These are phyloP conservation scores for Acanthornis magna DNA, from an alignment of 2,797 vertebrate genomes.

Conservation along the genomic window DNA sequence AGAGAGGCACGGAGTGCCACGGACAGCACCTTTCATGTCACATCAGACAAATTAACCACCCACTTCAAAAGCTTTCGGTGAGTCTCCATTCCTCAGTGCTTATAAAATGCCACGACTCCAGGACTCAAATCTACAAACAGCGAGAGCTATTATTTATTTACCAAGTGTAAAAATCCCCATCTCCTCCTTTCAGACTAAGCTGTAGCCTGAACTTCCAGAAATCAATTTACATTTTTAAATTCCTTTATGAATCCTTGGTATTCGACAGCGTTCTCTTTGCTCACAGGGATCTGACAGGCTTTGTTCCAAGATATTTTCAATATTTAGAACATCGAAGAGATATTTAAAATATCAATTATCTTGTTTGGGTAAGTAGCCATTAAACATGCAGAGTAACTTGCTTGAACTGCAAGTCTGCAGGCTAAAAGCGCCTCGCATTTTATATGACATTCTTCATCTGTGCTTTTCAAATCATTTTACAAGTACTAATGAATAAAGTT, in stretches of 20 bases:
- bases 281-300: slow-evolving; percentile 40
- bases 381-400: slow-evolving; percentile 43
- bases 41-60: slow-evolving; percentile 37
- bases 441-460: slow-evolving; percentile 21
- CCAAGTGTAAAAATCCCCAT: neutral
- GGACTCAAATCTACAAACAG: neutral
- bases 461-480: slow-evolving; percentile 54
- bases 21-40: slow-evolving; percentile 48
- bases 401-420: slow-evolving; percentile 33
- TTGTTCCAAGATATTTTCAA: slow-evolving; percentile 54
- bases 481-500: slow-evolving; percentile 59
- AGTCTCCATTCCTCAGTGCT: neutral
- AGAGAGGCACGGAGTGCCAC: neutral
- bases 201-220: neutral
- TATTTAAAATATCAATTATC: slow-evolving; percentile 56
- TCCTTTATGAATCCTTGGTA: slow-evolving; percentile 34
- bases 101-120: neutral
- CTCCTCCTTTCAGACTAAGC: neutral
- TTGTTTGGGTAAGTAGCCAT: slow-evolving; percentile 59
- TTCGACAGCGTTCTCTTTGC: neutral
- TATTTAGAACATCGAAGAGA: slow-evolving; percentile 22
- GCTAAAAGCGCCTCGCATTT: neutral
- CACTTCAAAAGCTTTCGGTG: neutral
- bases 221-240: slow-evolving; percentile 55
- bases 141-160: slow-evolving; percentile 13